Evolutionary conservation across 2,113 vertebrate genomes (phyloP), one percentile per base, ranked within the genome.

Genomic region (Megatriorchis doriae): DNA sequence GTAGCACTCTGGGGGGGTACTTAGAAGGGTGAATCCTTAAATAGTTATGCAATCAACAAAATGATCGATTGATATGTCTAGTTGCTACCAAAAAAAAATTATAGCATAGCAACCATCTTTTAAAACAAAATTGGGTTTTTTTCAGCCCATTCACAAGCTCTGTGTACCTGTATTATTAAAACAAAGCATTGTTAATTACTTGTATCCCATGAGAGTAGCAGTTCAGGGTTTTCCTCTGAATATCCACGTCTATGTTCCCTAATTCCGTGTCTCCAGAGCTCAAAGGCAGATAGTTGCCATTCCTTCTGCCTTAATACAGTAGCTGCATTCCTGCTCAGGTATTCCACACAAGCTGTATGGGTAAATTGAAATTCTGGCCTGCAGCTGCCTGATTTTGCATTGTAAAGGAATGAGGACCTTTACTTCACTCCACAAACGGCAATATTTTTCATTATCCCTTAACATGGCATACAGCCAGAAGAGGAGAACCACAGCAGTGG

Each of bases 361-460:
- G 78, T 94, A 75, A 93, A 95, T 98, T 96, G 94, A 97, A 96
- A 97, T 98, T 98, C 97, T 92, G 70, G 82, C 95, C 96, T 92
- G 82, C 52, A 91, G 91, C 95, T 90, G 78, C 78, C 96, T 93
- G 79, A 97, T 96, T 97, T 97, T 98, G 93, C 94, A 96, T 98
- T 98, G 96, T 74, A 83, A 77, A 73, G 22, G 65, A 94, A 58
- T 21, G 34, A 82, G 23, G 68, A 88, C 80, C 55, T 91, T 91
- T 86, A 72, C 22, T 82, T 93, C 53, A 50, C 48, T 47, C 68
- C 82, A 94, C 82, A 87, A 96, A 87, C 3, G 13, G 16, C 56
- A 86, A 8, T 92, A 91, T 96, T 93, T 96, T 95, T 95, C 80
- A 94, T 85, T 83, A 92, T 91, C 62, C 34, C 40, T 90, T 90